Evolutionary conservation across 64 coral and sea anemone genomes (phyloP), one percentile per base, ranked within the genome.

Genomic region (Dendronephthya gigantea): DNA sequence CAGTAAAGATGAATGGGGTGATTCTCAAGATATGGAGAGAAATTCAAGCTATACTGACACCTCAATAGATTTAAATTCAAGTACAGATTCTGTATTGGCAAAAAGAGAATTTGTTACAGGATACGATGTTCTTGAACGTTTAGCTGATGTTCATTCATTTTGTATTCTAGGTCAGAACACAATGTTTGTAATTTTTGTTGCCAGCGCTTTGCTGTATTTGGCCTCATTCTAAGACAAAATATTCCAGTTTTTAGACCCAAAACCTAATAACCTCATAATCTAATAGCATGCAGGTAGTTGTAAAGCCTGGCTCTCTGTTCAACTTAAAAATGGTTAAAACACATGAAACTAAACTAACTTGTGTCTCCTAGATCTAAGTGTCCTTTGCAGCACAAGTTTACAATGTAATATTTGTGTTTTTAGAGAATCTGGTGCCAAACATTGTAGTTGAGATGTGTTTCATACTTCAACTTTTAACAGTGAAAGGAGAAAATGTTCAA

Each of bases 401-500:
- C 19, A 6, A 5, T 66, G 6, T 15, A n/a, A 22, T 66, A 30
- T 66, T 66, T 79, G 29, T 16, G 15, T 29, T 34, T 79, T 79
- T 79, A 79, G 72, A 87, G 28, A 93, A 88, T 49, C 68, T 93
- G 40, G 92, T 98, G 68, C 95, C 95, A 40, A 98, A 98, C 65
- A 39, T 98, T 33, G 93, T 87, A 43, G 89, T 92, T 34, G 72
- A 79, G 36, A 37, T 79, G 72, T 79, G 72, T 19, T 79, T 79
- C 32, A 79, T 79, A 28, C 72, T 79, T 28, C 72, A 79, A 19
- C 72, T 79, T 34, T 39, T 79, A 34, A 79, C 72, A 8, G 36
- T 79, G 13, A 12, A 39, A 35, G 72, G 32, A 79, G 36, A 79
- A 62, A 17, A 15, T 62, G 12, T 7, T 62, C 55, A 19, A n/a